Evolutionary conservation across 2,113 vertebrate species (phyloP), one percentile per base, ranked within the genome.

Genomic region (Amphiprion percula): DNA sequence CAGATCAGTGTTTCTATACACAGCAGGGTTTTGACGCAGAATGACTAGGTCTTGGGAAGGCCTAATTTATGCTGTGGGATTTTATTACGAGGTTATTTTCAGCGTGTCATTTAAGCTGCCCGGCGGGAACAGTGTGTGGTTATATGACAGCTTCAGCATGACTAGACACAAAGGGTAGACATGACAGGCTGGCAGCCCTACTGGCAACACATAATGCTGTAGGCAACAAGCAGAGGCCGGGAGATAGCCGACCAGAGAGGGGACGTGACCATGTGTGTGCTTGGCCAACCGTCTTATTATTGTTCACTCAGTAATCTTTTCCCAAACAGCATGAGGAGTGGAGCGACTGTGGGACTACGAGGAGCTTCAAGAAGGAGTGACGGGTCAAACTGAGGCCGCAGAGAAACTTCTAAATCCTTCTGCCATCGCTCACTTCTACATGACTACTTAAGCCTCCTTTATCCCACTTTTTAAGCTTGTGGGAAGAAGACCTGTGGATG

Each of bases 21-120:
- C 37, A 84, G 16, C 44, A 53, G 58, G 67, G 14, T 61, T 59
- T 76, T 80, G 68, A 77, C 37, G 54, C 77, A 76, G 72, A 90
- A 89, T 68, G 68, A 88, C 83, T 68, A 72, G 63, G 33, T 82
- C 65, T 71, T 64, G 62, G 49, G n/a, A 67, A 85, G 55, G 72
- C 61, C 74, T 90, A 65, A 88, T 87, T 88, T 73, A 80, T 84
- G 79, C 67, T 66, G 78, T 67, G 77, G 78, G 79, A 79, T 86
- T 93, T 91, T 68, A 90, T 87, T 69, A 81, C 30, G 1, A 59
- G 73, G 86, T 83, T 84, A 88, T 86, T 83, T 84, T 75, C 67
- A 78, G 84, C 54, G 61, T 75, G 87, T 84, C 44, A 39, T 82
- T 90, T 73, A 68, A 74, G 80, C 53, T n/a, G 64, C 74, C 75